A percentile compares a stretch with the other conserved stretches of the same genome.
These are phyloP conservation scores for Pyrgilauda ruficollis DNA, from an alignment of 2,113 vertebrate species.

Conservation along the genomic window DNA sequence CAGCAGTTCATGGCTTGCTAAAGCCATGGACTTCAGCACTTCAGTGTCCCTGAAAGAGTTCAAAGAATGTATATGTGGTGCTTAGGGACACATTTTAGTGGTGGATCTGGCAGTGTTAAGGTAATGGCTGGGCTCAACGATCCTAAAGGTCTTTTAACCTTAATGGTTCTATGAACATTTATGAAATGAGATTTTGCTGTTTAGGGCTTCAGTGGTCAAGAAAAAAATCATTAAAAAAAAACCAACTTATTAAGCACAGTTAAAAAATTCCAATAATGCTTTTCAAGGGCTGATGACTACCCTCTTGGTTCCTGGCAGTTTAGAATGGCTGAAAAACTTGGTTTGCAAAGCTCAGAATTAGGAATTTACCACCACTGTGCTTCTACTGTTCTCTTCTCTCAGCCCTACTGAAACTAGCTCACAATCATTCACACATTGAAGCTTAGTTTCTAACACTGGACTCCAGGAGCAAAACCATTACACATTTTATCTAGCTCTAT, in stretches of 20 bases:
- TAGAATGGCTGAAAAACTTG: neutral
- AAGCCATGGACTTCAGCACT: neutral
- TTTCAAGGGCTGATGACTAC: neutral
- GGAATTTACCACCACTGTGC: neutral
- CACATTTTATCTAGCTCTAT: neutral
- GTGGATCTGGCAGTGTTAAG: neutral
- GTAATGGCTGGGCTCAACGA: neutral
- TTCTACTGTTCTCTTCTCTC: neutral
- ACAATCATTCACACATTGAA: neutral
- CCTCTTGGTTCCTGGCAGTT: neutral
- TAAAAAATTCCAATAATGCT: neutral
- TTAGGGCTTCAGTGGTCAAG: neutral
- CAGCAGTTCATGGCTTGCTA: neutral
- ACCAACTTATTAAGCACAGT: neutral
- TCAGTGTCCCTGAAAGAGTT: neutral
- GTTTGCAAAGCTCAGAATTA: neutral
- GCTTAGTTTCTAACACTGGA: neutral
- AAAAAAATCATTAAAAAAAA: neutral
- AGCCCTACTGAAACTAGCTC: neutral
- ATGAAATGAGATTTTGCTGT: neutral
- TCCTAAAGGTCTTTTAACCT: neutral
- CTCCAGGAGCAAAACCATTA: neutral
- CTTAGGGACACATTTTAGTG: neutral
- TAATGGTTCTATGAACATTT: neutral
- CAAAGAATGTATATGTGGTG: neutral